These are phyloP conservation scores for Alauda arvensis DNA, from an alignment of 2,797 vertebrate genomes.

Conservation along the genomic window DNA sequence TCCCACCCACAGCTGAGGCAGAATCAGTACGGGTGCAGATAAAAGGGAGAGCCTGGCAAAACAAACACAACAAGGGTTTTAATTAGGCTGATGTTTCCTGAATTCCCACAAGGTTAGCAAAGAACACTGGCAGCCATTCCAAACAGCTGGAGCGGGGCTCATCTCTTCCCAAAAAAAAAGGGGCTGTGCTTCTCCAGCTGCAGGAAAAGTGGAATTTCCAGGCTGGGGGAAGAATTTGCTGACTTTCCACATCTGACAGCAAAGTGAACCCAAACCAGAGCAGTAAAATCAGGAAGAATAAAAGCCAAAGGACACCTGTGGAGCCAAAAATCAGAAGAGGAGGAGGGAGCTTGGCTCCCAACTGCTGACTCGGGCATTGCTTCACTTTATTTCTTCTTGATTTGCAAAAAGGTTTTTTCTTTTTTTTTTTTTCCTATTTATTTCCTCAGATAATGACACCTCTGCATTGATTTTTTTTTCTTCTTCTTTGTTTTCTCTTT, in stretches of 20 bases:
- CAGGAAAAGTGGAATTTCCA: background rate
- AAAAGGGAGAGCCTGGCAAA: slow-evolving; percentile 41
- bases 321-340: background rate
- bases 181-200: background rate
- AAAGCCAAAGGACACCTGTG: background rate
- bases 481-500: background rate
- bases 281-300: background rate
- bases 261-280: background rate
- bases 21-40: slow-evolving; percentile 29
- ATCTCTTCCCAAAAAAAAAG: background rate
- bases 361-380: background rate
- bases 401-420: background rate
- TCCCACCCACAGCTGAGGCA: slow-evolving; percentile 43
- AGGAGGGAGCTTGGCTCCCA: background rate
- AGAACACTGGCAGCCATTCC: background rate
- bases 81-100: slow-evolving; percentile 21
- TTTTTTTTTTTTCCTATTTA: background rate
- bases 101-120: background rate
- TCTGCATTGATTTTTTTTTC: background rate
- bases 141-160: background rate
- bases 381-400: background rate
- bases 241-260: background rate
- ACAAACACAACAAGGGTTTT: slow-evolving; percentile 40
- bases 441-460: background rate
- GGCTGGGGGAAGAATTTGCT: background rate